phyloP scores from a whole-genome alignment of 2,797 vertebrate species.

The Cyclopterus lumpus region DNA sequence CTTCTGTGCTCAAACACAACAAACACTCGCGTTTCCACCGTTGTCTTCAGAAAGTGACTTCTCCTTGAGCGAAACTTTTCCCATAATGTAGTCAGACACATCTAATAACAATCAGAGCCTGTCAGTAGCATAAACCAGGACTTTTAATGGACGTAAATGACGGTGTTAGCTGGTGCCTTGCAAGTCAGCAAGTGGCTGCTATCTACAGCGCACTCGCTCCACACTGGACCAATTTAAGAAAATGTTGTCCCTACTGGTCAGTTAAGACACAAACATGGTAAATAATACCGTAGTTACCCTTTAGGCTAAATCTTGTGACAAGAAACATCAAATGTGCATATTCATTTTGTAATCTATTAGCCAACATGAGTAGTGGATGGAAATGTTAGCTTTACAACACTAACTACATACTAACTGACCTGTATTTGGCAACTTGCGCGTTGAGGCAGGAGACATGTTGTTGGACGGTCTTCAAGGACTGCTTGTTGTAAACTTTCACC shows the following conservation, averaged over 20 bases:
- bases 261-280: neutral
- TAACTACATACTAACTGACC: slow-evolving; percentile 78
- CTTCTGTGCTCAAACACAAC: neutral
- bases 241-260: neutral
- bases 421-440: slow-evolving; percentile 82
- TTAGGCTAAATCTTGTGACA: neutral
- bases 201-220: neutral
- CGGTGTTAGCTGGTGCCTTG: neutral
- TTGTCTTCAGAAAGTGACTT: neutral
- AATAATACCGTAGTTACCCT: neutral
- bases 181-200: no score
- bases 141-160: neutral
- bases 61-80: neutral
- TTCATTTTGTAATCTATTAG: neutral
- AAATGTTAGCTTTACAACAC: neutral
- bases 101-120: neutral
- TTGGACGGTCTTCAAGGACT: slow-evolving; percentile 85
- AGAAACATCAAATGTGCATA: neutral
- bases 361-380: neutral
- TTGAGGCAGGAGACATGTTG: slow-evolving; percentile 85
- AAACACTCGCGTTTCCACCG: no score
- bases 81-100: neutral
- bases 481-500: slow-evolving; percentile 88
- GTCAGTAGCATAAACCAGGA: neutral
- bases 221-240: neutral